Evolutionary conservation across 1,140 invertebrate species (phyloP), one percentile per base, ranked within the genome.

Genomic region (Hyposmocoma kahamanoa): DNA sequence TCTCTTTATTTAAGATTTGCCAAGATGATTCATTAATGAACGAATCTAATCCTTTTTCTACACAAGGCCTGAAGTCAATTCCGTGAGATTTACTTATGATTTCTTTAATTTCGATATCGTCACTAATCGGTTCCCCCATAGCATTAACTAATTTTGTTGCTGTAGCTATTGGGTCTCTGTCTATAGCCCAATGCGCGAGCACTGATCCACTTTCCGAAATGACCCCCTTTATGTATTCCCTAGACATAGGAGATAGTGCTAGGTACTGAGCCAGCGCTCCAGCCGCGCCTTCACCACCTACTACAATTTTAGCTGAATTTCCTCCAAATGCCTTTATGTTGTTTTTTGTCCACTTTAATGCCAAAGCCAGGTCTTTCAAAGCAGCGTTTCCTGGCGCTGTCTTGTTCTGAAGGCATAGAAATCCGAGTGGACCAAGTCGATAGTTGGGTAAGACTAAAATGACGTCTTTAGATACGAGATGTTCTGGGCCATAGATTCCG

Each of bases 321-420:
- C 93, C 93, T 1, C 92, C 92, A 62, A 95, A 94, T n/a, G 72
- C 53, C 22, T 71, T 59, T 13, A 93, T 91, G 71, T 94, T 92
- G 2, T 89, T 68, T 36, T 87, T 79, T 0, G 92, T 84, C 93
- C 93, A 95, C 22, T 88, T 56, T 3, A 95, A 60, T 1, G 91
- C 92, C 39, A 91, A 56, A 30, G 89, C 86, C 46, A 94, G 89
- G 69, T 94, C 93, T 63, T 90, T 83, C 1, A 93, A 59, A 1
- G 90, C 92, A 28, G 91, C 87, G 59, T 94, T 94, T 1, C 92
- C 92, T 13, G 67, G 69, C 17, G 62, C 69, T 0, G 53, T 60
- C 15, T 54, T 48, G 26, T 73, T 73, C 46, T 62, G 53, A 9
- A 63, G 42, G 65, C 79, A 83, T 38, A 80, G 41, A 55, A 80